Conservation (phyloP, 2,113 vertebrate genomes). For the Seriola rivoliana region DNA sequence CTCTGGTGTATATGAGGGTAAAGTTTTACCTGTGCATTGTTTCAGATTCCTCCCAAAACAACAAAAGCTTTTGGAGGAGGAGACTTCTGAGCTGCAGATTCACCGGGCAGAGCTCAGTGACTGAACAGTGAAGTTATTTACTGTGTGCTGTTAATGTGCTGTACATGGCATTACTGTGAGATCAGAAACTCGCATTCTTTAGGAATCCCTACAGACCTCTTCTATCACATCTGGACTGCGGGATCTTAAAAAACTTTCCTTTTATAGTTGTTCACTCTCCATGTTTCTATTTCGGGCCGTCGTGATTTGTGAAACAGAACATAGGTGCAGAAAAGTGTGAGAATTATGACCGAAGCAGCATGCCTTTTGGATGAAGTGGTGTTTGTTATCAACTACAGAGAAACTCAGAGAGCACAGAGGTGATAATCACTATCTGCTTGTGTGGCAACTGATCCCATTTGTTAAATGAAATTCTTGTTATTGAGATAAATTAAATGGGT, state of each 20-base stretch:
- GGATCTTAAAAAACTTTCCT: conserved; percentile 72
- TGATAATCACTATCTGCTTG: conserved; percentile 20
- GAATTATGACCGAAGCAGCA: conserved; percentile 67
- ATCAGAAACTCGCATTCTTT: conserved; percentile 73
- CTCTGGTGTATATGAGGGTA: neutral
- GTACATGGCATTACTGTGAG: conserved; percentile 69
- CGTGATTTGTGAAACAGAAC: conserved; percentile 56
- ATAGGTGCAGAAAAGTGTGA: conserved; percentile 69
- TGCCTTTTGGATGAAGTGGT: conserved; percentile 61
- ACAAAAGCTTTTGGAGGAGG: conserved; percentile 13
- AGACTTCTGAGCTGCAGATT: conserved; percentile 17
- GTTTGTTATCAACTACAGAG: conserved; percentile 54
- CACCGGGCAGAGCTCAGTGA: conserved; percentile 46
- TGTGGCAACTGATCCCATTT: conserved; percentile 27
- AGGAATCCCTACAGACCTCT: conserved; percentile 72
- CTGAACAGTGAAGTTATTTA: conserved; percentile 61
- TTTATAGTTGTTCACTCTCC: conserved; percentile 74
- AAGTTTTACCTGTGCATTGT: conserved; percentile 13
- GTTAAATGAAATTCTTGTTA: conserved; percentile 26
- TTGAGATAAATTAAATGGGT: conserved; percentile 29
- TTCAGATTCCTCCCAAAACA: conserved; percentile 25
- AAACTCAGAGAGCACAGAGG: conserved; percentile 24
- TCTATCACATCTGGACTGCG: conserved; percentile 70
- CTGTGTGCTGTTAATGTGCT: conserved; percentile 60
- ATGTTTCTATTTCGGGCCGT: conserved; percentile 71